A percentile compares a stretch with the other conserved stretches of the same genome.
Evolutionary conservation across 2,797 vertebrate genomes (phyloP).

Genomic region (Crossoptilon crossoptilon): DNA sequence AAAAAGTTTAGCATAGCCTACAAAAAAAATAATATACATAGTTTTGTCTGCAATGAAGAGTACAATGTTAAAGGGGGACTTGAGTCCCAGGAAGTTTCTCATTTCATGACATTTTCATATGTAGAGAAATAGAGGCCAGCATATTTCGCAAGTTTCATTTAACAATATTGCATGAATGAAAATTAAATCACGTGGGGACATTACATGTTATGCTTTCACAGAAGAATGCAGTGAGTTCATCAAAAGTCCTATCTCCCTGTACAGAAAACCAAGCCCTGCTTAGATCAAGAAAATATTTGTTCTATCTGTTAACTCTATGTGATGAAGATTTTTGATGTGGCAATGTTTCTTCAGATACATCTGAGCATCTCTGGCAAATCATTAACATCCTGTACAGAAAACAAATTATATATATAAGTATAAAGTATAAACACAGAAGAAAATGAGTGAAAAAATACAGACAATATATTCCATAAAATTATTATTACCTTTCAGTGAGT

Average conservation of each 20-base stretch:
- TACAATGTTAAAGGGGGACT: neutral
- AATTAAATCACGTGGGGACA: conserved; percentile 15
- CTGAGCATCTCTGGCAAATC: conserved; percentile 28
- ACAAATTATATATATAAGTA: conserved; percentile 12
- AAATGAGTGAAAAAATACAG: neutral
- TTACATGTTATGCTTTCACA: conserved; percentile 16
- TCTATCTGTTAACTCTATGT: conserved; percentile 47
- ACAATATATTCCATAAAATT: neutral
- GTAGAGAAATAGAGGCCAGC: neutral
- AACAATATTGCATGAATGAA: conserved; percentile 33
- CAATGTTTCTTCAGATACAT: conserved; percentile 44
- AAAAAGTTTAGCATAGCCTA: neutral
- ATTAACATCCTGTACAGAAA: conserved; percentile 31
- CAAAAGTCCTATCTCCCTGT: neutral
- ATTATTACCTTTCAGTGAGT: neutral
- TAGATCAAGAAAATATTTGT: conserved; percentile 45
- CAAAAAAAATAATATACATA: neutral
- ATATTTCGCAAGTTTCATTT: conserved; percentile 19
- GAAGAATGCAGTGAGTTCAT: conserved; percentile 39
- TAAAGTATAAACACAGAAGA: neutral
- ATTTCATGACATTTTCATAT: conserved; percentile 28
- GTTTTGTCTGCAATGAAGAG: neutral
- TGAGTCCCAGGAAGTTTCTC: neutral
- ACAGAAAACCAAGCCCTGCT: conserved; percentile 15
- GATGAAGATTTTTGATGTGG: conserved; percentile 42